phyloP scores from a whole-genome alignment of 2,888 invertebrate species.

The Heliconius cydno region DNA sequence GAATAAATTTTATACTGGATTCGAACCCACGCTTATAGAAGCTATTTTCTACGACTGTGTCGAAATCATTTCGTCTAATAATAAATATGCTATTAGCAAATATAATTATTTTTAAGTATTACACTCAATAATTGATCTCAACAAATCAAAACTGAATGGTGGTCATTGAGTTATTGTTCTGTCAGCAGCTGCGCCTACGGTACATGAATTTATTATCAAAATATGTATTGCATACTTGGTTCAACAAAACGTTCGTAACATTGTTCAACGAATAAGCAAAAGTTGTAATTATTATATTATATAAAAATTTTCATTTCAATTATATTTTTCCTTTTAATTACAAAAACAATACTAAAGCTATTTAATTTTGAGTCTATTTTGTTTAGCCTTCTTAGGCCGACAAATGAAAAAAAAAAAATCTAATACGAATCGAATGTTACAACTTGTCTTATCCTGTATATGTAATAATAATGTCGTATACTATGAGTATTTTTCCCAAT shows the following conservation, averaged over 20 bases:
- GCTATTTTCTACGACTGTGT: background rate
- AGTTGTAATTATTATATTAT: background rate
- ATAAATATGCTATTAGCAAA: constrained; percentile 1
- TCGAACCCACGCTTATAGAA: background rate
- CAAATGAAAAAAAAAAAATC: background rate
- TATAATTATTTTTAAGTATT: constrained; percentile 19
- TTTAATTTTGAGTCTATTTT: background rate
- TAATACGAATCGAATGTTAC: background rate
- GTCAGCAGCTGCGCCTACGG: constrained; percentile 37
- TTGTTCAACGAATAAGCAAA: background rate
- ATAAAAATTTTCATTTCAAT: too few relatives aligned
- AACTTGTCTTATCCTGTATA: constrained; percentile 9
- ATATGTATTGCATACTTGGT: constrained; percentile 1
- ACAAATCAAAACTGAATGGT: constrained; percentile 15
- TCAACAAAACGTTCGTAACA: constrained; percentile 4
- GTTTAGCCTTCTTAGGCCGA: background rate
- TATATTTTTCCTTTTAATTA: too few relatives aligned
- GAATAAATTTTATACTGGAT: background rate
- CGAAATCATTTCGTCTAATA: background rate
- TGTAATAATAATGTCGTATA: constrained; percentile 7
- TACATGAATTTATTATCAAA: constrained; percentile 28
- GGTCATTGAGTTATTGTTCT: constrained; percentile 38
- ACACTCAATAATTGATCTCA: background rate
- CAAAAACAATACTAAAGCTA: background rate
- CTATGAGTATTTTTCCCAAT: constrained; percentile 1